A percentile compares a stretch with the other conserved stretches of the same genome.
phyloP scores from a whole-genome alignment of 2,113 vertebrate species.

The Macrotus californicus region DNA sequence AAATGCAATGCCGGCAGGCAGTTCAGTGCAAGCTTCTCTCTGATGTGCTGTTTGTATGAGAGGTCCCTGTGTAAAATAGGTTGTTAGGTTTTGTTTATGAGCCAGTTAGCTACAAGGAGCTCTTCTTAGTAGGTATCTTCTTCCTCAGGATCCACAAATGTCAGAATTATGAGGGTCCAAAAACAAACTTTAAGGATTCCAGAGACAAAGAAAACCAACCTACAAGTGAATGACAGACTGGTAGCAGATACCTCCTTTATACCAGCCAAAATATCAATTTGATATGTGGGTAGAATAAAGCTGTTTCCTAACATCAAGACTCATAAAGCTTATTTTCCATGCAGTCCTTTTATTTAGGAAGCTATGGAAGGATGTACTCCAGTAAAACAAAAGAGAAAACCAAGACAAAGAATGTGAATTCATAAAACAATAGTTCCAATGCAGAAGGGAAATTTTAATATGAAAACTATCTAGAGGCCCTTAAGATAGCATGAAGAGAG shows the following conservation, averaged over 20 bases:
- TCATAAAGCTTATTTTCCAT: not conserved
- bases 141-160: not conserved
- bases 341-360: not conserved
- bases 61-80: too few relatives aligned
- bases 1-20: too few relatives aligned
- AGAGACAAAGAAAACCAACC: not conserved
- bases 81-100: too few relatives aligned
- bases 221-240: not conserved
- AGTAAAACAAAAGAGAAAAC: not conserved
- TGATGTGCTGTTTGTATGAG: too few relatives aligned
- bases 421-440: not conserved
- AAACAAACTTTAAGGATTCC: not conserved
- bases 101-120: too few relatives aligned
- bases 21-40: too few relatives aligned
- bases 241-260: not conserved
- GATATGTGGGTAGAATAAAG: not conserved
- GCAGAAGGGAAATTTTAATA: not conserved
- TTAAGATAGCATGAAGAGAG: not conserved
- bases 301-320: not conserved
- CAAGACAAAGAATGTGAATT: not conserved
- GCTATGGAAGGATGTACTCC: not conserved
- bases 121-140: too few relatives aligned
- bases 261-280: not conserved
- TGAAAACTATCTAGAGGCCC: not conserved
- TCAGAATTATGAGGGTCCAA: not conserved